Evolutionary conservation across 2,113 vertebrate genomes (phyloP).

Genomic region (western clawed frog (Xenopus tropicalis)): UCB_Xtro_10.0 CM004450.2:99329501-99330000

Average conservation of each 20-base stretch:
- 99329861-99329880: constrained; percentile 6
- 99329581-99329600: neutral
- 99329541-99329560: neutral
- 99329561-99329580: neutral
- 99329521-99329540: neutral
- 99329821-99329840: neutral
- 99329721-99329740: constrained; percentile 1
- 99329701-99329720: neutral
- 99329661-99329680: neutral
- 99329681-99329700: neutral
- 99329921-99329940: constrained; percentile 53
- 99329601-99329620: neutral
- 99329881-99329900: constrained; percentile 24
- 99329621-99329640: neutral
- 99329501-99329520: neutral
- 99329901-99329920: constrained; percentile 45
- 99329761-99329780: neutral
- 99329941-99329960: constrained; percentile 40
- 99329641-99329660: neutral
- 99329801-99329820: constrained; percentile 1
- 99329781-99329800: constrained; percentile 6
- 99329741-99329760: neutral
- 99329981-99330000: constrained; percentile 51
- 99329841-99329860: neutral
- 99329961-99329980: constrained; percentile 47